Conservation (phyloP, 2,797 vertebrate genomes). For the Melanogrammus aeglefinus region DNA sequence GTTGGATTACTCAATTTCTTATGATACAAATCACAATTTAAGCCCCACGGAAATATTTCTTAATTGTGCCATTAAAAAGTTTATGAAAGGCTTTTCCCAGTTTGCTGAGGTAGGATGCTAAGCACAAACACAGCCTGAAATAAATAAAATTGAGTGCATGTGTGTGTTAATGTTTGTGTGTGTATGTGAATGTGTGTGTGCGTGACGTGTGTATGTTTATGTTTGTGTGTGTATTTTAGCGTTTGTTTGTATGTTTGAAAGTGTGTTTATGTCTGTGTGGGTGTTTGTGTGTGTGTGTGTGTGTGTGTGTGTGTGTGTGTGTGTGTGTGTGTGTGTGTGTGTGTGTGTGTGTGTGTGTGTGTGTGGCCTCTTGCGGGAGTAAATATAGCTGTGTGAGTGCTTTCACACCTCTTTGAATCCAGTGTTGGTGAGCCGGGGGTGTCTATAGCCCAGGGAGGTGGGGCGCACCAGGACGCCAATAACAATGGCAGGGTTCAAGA, state of each 20-base stretch:
- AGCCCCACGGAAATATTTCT: slow-evolving; percentile 15
- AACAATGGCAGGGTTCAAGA: slow-evolving; percentile 39
- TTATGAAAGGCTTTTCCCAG: slow-evolving; percentile 6
- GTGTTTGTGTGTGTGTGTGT: neutral
- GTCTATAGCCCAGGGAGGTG: neutral
- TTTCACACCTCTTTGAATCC: slow-evolving; percentile 29
- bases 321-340: neutral
- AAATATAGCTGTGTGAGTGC: slow-evolving; percentile 29
- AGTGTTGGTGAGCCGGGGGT: slow-evolving; percentile 10
- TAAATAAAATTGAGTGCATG: neutral
- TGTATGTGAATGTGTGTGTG: slow-evolving; percentile 17
- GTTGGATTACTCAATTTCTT: neutral
- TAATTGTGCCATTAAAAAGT: slow-evolving; percentile 13
- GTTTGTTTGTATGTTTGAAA: neutral
- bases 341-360: slow-evolving; percentile 7
- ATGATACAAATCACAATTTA: neutral
- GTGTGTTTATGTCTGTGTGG: neutral
- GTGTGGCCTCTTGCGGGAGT: slow-evolving; percentile 30
- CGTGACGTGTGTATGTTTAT: slow-evolving; percentile 1
- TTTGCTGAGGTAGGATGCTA: neutral
- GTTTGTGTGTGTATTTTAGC: neutral
- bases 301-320: neutral
- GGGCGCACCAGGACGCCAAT: slow-evolving; percentile 23
- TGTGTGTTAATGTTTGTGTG: slow-evolving; percentile 4
- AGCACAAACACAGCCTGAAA: neutral